Base-by-base conservation (phyloP, 2,113 vertebrate species). In the Uria lomvia region DNA sequence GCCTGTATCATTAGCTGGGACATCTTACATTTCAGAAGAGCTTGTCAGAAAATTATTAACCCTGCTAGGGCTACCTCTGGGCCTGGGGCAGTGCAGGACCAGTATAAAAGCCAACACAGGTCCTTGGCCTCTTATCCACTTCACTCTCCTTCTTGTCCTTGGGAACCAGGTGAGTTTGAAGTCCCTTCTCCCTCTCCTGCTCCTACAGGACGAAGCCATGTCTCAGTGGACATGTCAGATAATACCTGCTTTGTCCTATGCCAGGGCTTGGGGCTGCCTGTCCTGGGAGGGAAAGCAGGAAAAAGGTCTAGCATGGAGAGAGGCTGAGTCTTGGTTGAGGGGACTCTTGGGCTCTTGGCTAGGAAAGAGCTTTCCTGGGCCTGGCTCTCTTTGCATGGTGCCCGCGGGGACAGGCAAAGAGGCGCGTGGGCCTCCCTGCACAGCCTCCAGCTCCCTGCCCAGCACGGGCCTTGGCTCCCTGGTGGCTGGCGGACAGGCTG, bases 361-460 rank as follows among this genome's bases (percentile, higher is more conserved):
- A 24, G n/a, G 34, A 38, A 43, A 34, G 17, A 38, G 34, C 29
- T 34, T 24, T 29, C 9, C 5, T 45, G 53, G 19, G 8, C 5
- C 36, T 76, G 52, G 8, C 9, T 71, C 24, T 55, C 15, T 21
- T n/a, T 77, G 40, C 26, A 8, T 3, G 5, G 21, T 15, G 24
- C 16, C 20, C 4, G 2, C 5, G 29, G 23, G 5, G 2, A 32
- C 5, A 50, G 55, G 10, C 20, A 13, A 62, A 56, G 56, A 6
- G 27, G 12, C 1, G 0, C 2, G 3, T 40, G 32, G 14, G 23
- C 7, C 32, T n/a, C 43, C 24, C 30, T 59, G 38, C 30, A 15
- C 13, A 19, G 22, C 45, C 68, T 85, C 13, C 65, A 49, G 15
- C 26, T 83, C 19, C 14, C 5, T 5, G 20, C 3, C 42, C 53